Percentiles rank a stretch among this genome's conserved stretches.
These are phyloP conservation scores for Alosa sapidissima DNA, from an alignment of 2,797 vertebrate genomes.

Conservation along the genomic window DNA sequence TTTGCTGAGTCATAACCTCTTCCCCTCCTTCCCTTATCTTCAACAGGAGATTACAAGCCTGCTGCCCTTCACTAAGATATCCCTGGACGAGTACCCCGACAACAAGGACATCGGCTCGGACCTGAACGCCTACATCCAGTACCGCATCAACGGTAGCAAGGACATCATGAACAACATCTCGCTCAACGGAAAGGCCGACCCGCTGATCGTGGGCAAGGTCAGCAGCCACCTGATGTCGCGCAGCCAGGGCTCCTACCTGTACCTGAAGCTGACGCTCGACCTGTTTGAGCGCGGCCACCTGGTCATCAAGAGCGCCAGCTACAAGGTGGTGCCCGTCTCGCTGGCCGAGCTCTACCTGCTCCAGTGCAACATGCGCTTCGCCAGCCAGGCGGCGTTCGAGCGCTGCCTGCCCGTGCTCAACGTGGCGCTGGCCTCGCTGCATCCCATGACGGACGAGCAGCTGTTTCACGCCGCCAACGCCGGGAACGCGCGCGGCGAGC, in stretches of 20 bases:
- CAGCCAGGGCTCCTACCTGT: slow-evolving; percentile 95
- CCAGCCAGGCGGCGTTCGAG: slow-evolving; percentile 92
- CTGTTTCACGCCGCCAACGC: slow-evolving; percentile 93
- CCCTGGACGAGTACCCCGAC: slow-evolving; percentile 86
- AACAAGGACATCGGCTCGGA: slow-evolving; percentile 87
- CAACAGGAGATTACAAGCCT: slow-evolving; percentile 84
- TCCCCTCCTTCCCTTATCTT: background rate
- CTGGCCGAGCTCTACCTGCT: slow-evolving; percentile 93
- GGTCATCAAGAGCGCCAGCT: slow-evolving; percentile 97
- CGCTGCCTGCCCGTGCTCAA: slow-evolving; percentile 89
- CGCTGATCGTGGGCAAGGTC: slow-evolving; percentile 84
- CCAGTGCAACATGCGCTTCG: slow-evolving; percentile 99
- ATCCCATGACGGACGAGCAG: slow-evolving; percentile 97
- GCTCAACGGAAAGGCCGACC: slow-evolving; percentile 92
- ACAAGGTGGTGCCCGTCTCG: slow-evolving; percentile 97
- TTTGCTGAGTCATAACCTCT: background rate
- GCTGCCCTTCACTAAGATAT: slow-evolving; percentile 84
- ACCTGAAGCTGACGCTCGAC: slow-evolving; percentile 95
- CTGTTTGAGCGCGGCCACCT: slow-evolving; percentile 94
- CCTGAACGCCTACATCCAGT: slow-evolving; percentile 91
- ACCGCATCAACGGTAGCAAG: slow-evolving; percentile 86
- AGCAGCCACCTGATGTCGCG: slow-evolving; percentile 91
- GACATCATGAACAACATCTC: slow-evolving; percentile 95
- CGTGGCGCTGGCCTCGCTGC: slow-evolving; percentile 90
- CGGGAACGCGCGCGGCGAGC: slow-evolving; percentile 80